These are phyloP conservation scores for Drosophila kuntzei DNA, from an alignment of 2,888 invertebrate species.

Conservation along the genomic window DNA sequence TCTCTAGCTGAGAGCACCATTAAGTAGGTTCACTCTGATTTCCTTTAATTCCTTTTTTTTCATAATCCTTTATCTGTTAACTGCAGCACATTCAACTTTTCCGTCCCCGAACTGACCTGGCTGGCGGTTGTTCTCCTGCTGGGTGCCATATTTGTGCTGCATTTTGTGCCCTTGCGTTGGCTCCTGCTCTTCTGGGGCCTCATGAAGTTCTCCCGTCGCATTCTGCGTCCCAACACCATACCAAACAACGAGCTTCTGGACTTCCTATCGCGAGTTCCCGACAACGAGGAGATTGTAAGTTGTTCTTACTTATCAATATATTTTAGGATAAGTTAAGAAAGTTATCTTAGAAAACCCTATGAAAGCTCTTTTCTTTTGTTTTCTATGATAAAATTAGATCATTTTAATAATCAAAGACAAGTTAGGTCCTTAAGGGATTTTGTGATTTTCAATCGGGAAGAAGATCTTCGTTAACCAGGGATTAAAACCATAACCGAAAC, in stretches of 20 bases:
- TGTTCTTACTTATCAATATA: background rate
- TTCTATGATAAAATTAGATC: background rate
- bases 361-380: too few species aligned
- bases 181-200: conserved; percentile 97
- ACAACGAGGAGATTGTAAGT: conserved; percentile 95
- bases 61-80: background rate
- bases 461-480: too few species aligned
- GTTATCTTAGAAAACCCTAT: too few species aligned
- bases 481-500: too few species aligned
- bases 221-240: conserved; percentile 96
- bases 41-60: background rate
- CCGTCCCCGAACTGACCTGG: conserved; percentile 97
- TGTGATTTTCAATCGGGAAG: too few species aligned
- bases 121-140: conserved; percentile 93
- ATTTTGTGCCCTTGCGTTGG: conserved; percentile 94
- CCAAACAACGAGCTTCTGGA: conserved; percentile 99
- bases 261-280: conserved; percentile 96
- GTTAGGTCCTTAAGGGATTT: too few species aligned
- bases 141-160: conserved; percentile 91
- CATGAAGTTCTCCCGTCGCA: conserved; percentile 97
- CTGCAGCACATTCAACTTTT: conserved; percentile 96
- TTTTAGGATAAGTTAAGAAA: background rate
- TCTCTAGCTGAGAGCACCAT: conserved; percentile 97
- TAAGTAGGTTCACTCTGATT: conserved; percentile 89
- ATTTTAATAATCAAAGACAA: too few species aligned